These are phyloP conservation scores for Calephelis nemesis DNA, from an alignment of 1,140 invertebrate genomes.

Conservation along the genomic window DNA sequence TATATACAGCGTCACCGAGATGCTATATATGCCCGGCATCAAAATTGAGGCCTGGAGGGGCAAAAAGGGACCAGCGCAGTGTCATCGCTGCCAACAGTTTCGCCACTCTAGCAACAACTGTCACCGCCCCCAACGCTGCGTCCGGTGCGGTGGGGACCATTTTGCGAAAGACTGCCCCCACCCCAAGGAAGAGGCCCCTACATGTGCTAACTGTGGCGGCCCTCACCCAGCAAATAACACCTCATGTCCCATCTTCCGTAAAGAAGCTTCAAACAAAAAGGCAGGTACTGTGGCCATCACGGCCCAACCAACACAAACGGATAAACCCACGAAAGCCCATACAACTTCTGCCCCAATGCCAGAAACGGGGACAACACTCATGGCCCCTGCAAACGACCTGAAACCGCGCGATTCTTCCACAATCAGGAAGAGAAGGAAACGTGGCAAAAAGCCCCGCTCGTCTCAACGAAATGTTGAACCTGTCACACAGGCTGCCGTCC, in stretches of 20 bases:
- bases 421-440: neutral
- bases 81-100: neutral
- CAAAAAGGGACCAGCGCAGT: neutral
- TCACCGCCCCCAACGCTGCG: too few species aligned
- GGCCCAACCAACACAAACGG: neutral
- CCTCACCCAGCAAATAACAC: neutral
- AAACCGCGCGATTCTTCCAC: neutral
- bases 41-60: constrained; percentile 13
- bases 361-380: neutral
- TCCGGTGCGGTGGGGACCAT: too few species aligned
- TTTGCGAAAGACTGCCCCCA: too few species aligned
- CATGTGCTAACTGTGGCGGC: neutral
- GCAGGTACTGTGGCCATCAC: neutral
- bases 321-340: neutral
- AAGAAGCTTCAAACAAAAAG: too few species aligned
- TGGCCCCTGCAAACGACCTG: neutral
- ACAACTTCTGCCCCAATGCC: neutral
- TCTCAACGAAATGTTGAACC: neutral
- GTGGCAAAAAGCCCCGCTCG: neutral
- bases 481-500: too few species aligned
- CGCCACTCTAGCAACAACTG: too few species aligned
- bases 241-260: too few species aligned
- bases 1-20: too few species aligned
- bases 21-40: too few species aligned
- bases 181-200: too few species aligned